These are phyloP conservation scores for Radopholus similis DNA, from an alignment of 1,140 invertebrate species.

Conservation along the genomic window DNA sequence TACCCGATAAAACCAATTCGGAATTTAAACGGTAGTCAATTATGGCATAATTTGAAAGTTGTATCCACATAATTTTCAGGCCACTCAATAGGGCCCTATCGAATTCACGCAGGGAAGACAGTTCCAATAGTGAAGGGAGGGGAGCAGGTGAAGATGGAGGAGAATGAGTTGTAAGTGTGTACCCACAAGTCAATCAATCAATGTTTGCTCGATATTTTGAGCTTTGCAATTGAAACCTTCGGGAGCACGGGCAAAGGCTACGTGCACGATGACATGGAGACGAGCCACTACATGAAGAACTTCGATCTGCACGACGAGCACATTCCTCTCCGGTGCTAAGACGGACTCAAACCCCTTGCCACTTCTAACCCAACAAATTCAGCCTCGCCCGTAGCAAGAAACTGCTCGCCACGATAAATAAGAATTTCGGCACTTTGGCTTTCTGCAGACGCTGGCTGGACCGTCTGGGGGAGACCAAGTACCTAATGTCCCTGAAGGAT, in stretches of 20 bases:
- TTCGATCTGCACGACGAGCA: slow-evolving; percentile 77
- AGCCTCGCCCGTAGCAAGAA: slow-evolving; percentile 71
- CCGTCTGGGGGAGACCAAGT: slow-evolving; percentile 88
- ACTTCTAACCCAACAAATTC: not conserved
- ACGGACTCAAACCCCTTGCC: not conserved
- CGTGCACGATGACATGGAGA: slow-evolving; percentile 98
- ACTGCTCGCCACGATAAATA: slow-evolving; percentile 88
- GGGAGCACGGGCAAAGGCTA: slow-evolving; percentile 93
- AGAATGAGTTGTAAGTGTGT: slow-evolving; percentile 34
- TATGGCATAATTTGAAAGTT: not conserved
- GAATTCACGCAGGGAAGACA: slow-evolving; percentile 97
- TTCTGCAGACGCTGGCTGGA: slow-evolving; percentile 99
- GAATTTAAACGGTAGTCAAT: slow-evolving; percentile 67
- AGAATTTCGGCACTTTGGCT: slow-evolving; percentile 93
- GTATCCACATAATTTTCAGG: slow-evolving; percentile 71
- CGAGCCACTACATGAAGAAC: slow-evolving; percentile 99
- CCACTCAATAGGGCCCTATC: slow-evolving; percentile 92
- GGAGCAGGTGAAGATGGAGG: slow-evolving; percentile 91
- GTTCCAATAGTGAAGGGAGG: slow-evolving; percentile 99
- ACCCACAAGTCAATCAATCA: slow-evolving; percentile 79
- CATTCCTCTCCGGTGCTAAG: slow-evolving; percentile 45
- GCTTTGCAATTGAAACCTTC: slow-evolving; percentile 98
- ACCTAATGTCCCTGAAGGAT: slow-evolving; percentile 96
- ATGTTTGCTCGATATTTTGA: not conserved
- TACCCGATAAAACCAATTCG: slow-evolving; percentile 95